Conservation (phyloP, 2,888 invertebrate species). For the Caenorhabditis plicata region DNA sequence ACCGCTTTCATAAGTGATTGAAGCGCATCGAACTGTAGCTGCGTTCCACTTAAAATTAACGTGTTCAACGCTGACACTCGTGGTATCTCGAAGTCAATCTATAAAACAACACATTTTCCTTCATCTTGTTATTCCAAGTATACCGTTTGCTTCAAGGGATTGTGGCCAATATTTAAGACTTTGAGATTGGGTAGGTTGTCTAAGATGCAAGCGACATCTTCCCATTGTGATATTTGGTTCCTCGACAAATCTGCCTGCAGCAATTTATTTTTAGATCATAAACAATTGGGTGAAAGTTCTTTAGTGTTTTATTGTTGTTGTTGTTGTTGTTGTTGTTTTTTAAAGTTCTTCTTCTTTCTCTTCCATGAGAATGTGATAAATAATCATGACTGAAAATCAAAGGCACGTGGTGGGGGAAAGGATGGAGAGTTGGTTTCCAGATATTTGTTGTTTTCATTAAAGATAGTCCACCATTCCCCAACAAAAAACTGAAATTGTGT, state of each 20-base stretch:
- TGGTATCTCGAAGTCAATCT: constrained; percentile 34
- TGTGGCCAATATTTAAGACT: constrained; percentile 50
- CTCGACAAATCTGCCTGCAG: constrained; percentile 81
- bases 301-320: too few species aligned
- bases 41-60: constrained; percentile 51
- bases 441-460: too few species aligned
- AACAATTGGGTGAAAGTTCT: too few species aligned
- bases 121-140: background rate
- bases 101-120: constrained; percentile 1
- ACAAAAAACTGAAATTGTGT: too few species aligned
- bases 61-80: constrained; percentile 35
- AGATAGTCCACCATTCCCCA: too few species aligned
- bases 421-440: too few species aligned
- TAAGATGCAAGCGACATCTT: constrained; percentile 73
- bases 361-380: too few species aligned
- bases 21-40: constrained; percentile 41
- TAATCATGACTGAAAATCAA: too few species aligned
- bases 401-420: too few species aligned
- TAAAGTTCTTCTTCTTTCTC: too few species aligned
- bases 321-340: too few species aligned
- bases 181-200: constrained; percentile 44
- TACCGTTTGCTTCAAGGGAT: constrained; percentile 43
- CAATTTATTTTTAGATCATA: constrained; percentile 8
- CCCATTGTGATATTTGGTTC: constrained; percentile 84
- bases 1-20: constrained; percentile 29